These are phyloP conservation scores for Metaphire vulgaris DNA, from an alignment of 1,140 invertebrate species.

Conservation along the genomic window DNA sequence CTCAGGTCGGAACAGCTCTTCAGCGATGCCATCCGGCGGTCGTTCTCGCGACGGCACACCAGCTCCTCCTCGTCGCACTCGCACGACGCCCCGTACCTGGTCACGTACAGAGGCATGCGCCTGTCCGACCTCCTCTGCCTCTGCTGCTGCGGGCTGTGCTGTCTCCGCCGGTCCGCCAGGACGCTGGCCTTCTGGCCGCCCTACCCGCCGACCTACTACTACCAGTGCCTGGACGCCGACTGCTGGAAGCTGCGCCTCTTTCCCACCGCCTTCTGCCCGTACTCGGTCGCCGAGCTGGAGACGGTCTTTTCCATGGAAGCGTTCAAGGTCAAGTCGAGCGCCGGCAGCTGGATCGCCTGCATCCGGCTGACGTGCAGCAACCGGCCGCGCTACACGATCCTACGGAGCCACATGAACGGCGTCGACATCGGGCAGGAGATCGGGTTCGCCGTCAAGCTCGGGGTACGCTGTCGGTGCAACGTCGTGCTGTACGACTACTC, in stretches of 20 bases:
- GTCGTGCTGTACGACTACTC: conserved; percentile 99
- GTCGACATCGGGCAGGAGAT: conserved; percentile 49
- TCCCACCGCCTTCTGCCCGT: background rate
- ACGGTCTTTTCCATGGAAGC: background rate
- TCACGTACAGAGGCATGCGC: background rate
- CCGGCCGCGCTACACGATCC: conserved; percentile 76
- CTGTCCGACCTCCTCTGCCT: background rate
- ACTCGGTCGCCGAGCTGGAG: background rate
- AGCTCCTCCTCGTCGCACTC: no score
- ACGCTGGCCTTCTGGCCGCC: background rate
- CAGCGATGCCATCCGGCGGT: no score
- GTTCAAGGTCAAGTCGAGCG: conserved; percentile 64
- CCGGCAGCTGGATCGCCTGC: conserved; percentile 74
- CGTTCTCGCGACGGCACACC: no score
- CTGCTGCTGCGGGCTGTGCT: background rate
- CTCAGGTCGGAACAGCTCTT: no score
- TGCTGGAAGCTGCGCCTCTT: background rate
- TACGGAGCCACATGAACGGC: conserved; percentile 82
- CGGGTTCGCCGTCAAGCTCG: conserved; percentile 20
- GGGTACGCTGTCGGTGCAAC: conserved; percentile 67
- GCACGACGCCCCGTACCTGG: no score
- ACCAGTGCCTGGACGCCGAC: background rate
- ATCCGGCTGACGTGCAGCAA: background rate
- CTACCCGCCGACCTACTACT: background rate
- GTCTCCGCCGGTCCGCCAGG: background rate